Evolutionary conservation across 2,113 vertebrate genomes (phyloP), one percentile per base, ranked within the genome.

Genomic region (Alligator sinensis): DNA sequence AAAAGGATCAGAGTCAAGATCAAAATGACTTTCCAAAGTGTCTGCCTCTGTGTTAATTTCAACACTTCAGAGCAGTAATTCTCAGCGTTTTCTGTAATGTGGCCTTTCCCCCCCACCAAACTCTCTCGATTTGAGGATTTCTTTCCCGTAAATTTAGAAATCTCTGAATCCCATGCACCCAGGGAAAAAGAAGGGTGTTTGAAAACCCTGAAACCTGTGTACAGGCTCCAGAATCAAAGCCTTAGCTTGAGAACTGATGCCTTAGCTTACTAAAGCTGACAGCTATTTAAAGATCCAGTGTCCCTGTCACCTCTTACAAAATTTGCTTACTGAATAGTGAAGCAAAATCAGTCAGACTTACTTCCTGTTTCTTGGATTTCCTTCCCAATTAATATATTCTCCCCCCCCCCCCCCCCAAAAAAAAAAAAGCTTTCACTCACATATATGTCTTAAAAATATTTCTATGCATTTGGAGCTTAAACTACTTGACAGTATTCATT

Each of bases 321-420:
- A 5, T 24, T 72, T 9, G 15, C 11, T 66, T 16, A 47, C 11
- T 74, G 80, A 84, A 74, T 89, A 28, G 10, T 4, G 14, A 25
- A 82, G 34, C 0, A 0, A 68, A 19, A 54, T 70, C 58, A 7
- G n/a, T 80, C 27, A 3, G 0, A 70, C 84, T 59, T 5, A 0
- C 7, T 27, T 62, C 62, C 38, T 34, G 59, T 74, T 88, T 82
- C 16, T 47, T 74, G 22, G 34, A 59, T 11, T 76, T 24, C 66
- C 24, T 1, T 2, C 80, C 80, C 70, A 74, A 24, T 91, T 75
- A 34, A 2, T 54, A 60, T 38, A 18, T 34, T 88, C 68, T 59
- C 86, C 64, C 34, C 34, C 34, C 34, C 34, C 34, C 34, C 34
- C 34, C 34, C 34, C 34, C 34, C 34, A 4, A 77, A 82, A 87